Conservation (phyloP, 2,797 vertebrate species). For the Ptychobarbus kaznakovi region DNA sequence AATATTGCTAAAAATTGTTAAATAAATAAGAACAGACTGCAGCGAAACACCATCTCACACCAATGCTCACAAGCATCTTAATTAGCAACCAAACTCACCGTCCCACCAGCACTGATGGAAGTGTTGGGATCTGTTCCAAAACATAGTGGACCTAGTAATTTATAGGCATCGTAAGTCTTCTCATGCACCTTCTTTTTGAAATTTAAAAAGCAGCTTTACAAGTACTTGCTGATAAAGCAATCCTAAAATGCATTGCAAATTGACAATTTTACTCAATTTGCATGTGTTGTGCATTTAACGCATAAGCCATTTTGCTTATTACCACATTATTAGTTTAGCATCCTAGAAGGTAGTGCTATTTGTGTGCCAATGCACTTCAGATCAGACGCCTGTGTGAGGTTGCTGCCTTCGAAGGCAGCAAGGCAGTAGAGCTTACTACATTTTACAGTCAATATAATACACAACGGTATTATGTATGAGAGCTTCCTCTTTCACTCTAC, state of each 20-base stretch:
- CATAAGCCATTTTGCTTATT: neutral
- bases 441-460: constrained; percentile 6
- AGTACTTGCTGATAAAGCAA: neutral
- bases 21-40: constrained; percentile 14
- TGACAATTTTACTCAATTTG: neutral
- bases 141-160: neutral
- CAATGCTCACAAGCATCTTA: neutral
- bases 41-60: neutral
- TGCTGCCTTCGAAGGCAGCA: neutral
- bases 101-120: neutral
- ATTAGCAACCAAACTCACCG: neutral
- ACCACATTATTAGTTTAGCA: neutral
- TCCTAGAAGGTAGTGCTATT: neutral
- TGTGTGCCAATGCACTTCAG: neutral
- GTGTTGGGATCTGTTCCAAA: neutral
- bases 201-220: neutral
- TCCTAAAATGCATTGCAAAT: neutral
- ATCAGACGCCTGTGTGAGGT: neutral
- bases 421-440: neutral
- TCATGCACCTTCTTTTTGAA: neutral
- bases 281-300: neutral
- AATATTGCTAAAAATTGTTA: constrained; percentile 10
- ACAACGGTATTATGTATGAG: neutral
- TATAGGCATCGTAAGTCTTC: neutral
- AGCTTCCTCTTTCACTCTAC: neutral